A percentile compares a stretch with the other conserved stretches of the same genome.
These are phyloP conservation scores for Paedocypris sp. DNA, from an alignment of 2,113 vertebrate species.

Conservation along the genomic window DNA sequence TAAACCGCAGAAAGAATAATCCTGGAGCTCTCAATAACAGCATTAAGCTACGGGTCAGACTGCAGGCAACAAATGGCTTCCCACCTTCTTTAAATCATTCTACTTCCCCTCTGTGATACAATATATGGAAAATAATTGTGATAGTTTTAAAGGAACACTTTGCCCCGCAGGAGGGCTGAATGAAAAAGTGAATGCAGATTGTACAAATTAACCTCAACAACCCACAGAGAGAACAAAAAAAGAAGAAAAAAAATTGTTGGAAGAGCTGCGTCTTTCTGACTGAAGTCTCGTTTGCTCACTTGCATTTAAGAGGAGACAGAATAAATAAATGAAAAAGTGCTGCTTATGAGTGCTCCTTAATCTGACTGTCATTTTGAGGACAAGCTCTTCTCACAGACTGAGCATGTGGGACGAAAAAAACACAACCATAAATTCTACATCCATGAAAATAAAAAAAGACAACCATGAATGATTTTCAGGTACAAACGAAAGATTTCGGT, in stretches of 20 bases:
- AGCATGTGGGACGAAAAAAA: too few relatives aligned
- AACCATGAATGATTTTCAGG: too few relatives aligned
- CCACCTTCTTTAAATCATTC: conserved; percentile 2
- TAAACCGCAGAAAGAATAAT: neutral
- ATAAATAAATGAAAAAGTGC: conserved; percentile 13
- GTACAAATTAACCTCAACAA: conserved; percentile 33
- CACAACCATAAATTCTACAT: too few relatives aligned
- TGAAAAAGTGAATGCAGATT: conserved; percentile 31
- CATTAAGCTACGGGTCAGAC: conserved; percentile 24
- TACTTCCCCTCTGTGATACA: conserved; percentile 5
- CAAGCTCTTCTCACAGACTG: too few relatives aligned
- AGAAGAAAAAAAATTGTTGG: too few relatives aligned
- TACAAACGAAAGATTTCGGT: too few relatives aligned
- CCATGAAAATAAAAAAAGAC: too few relatives aligned
- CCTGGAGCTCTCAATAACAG: conserved; percentile 31
- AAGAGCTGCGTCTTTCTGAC: neutral
- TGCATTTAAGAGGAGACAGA: neutral
- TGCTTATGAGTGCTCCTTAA: conserved; percentile 2
- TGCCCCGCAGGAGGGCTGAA: conserved; percentile 11
- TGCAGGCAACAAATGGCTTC: conserved; percentile 28
- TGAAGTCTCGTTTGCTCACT: neutral
- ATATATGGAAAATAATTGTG: conserved; percentile 37
- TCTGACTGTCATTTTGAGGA: conserved; percentile 5
- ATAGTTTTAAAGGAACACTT: conserved; percentile 16
- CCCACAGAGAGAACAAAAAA: conserved; percentile 14